Evolutionary conservation across 2,888 invertebrate species (phyloP).

Genomic region (Tortricodes alternella): DNA sequence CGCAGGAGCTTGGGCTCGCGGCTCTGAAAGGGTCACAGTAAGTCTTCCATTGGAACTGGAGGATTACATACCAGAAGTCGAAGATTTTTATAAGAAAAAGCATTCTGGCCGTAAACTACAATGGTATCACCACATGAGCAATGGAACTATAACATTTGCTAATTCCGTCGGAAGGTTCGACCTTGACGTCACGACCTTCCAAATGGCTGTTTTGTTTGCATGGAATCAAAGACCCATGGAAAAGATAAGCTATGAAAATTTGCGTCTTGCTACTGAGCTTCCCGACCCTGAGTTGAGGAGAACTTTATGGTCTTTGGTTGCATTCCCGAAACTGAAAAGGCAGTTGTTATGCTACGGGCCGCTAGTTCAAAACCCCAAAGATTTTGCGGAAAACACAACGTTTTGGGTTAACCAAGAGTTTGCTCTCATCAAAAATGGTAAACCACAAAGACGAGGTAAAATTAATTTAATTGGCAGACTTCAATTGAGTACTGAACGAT

Average conservation of each 20-base stretch:
- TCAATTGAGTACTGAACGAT: constrained; percentile 96
- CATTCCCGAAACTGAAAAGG: constrained; percentile 97
- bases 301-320: constrained; percentile 97
- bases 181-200: constrained; percentile 99
- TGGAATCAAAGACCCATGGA: constrained; percentile 98
- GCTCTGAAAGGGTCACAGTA: constrained; percentile 96
- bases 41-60: constrained; percentile 98
- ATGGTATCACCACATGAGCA: constrained; percentile 99
- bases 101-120: constrained; percentile 98
- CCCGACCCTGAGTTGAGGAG: constrained; percentile 97
- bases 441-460: constrained; percentile 96
- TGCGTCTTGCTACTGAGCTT: constrained; percentile 97
- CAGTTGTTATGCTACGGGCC: constrained; percentile 94
- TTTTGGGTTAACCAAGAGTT: constrained; percentile 99
- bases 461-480: constrained; percentile 97
- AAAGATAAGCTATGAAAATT: constrained; percentile 97
- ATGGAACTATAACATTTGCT: constrained; percentile 98
- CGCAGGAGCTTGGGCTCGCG: constrained; percentile 98
- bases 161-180: constrained; percentile 97
- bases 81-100: constrained; percentile 98
- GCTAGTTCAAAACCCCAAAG: constrained; percentile 92
- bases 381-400: constrained; percentile 94
- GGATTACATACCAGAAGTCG: constrained; percentile 99
- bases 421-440: constrained; percentile 96
- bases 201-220: constrained; percentile 99